Evolutionary conservation across 2,113 vertebrate genomes (phyloP).

Genomic region (Corythaixoides concolor): DNA sequence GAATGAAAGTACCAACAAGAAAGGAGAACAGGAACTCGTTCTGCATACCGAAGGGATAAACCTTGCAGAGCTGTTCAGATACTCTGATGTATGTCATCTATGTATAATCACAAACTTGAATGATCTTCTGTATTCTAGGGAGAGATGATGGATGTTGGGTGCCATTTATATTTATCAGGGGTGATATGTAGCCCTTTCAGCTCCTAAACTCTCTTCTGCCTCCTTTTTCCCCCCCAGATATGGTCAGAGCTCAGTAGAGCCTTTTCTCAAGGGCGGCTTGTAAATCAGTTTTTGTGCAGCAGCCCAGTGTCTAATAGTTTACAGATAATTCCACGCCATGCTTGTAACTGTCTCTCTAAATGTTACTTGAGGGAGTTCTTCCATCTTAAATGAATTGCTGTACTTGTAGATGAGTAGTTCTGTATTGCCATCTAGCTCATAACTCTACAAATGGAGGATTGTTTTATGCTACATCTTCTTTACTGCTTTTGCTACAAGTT

Average conservation of each 20-base stretch:
- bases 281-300: not conserved
- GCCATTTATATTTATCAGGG: not conserved
- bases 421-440: not conserved
- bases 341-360: not conserved
- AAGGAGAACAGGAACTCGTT: slow-evolving; percentile 76
- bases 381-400: not conserved
- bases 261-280: slow-evolving; percentile 7
- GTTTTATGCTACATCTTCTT: not conserved
- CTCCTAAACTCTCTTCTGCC: not conserved
- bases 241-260: not conserved
- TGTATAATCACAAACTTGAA: not conserved
- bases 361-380: slow-evolving; percentile 22
- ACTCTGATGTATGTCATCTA: slow-evolving; percentile 76
- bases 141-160: not conserved
- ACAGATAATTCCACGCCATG: not conserved
- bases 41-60: slow-evolving; percentile 95
- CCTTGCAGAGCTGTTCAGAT: slow-evolving; percentile 86
- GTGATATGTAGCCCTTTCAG: not conserved
- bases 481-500: not conserved
- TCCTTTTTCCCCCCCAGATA: not conserved
- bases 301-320: not conserved
- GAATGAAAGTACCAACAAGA: slow-evolving; percentile 76
- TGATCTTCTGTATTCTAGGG: not conserved
- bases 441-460: not conserved
- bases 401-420: not conserved